Percentiles rank a stretch among this genome's conserved stretches.
Conservation (phyloP, 2,113 vertebrate genomes). For the Arenaria interpres region DNA sequence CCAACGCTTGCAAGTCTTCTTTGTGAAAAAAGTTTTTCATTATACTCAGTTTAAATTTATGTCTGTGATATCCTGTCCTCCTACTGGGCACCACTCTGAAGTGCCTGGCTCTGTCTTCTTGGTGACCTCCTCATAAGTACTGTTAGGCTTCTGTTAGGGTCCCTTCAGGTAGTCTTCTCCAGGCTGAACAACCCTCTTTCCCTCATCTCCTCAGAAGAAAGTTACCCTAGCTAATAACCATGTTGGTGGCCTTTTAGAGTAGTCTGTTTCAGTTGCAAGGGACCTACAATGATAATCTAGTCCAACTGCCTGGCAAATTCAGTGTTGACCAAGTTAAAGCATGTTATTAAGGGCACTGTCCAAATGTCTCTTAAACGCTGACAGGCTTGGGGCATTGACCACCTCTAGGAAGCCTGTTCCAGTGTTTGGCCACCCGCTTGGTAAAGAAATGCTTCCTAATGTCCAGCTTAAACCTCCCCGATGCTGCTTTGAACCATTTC, state of each 20-base stretch:
- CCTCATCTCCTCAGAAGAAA: not conserved
- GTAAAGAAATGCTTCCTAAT: not conserved
- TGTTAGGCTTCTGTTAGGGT: not conserved
- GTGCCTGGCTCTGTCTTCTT: not conserved
- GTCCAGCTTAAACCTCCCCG: not conserved
- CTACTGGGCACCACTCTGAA: not conserved
- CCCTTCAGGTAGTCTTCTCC: not conserved
- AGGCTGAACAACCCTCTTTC: not conserved
- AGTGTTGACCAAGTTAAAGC: not conserved
- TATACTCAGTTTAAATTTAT: not conserved
- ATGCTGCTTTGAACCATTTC: not conserved
- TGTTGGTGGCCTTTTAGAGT: not conserved
- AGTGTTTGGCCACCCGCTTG: not conserved
- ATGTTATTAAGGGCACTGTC: not conserved
- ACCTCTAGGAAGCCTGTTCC: not conserved
- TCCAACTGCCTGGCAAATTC: not conserved
- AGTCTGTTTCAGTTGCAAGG: not conserved
- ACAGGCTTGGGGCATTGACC: not conserved
- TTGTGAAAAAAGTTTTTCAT: not conserved
- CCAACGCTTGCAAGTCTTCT: not conserved
- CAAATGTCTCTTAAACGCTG: not conserved
- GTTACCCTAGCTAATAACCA: not conserved
- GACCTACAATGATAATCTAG: not conserved
- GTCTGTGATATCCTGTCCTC: not conserved
- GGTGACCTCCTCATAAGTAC: not conserved